Evolutionary conservation across 2,113 vertebrate genomes (phyloP).

Genomic region (Pterocles burchelli): DNA sequence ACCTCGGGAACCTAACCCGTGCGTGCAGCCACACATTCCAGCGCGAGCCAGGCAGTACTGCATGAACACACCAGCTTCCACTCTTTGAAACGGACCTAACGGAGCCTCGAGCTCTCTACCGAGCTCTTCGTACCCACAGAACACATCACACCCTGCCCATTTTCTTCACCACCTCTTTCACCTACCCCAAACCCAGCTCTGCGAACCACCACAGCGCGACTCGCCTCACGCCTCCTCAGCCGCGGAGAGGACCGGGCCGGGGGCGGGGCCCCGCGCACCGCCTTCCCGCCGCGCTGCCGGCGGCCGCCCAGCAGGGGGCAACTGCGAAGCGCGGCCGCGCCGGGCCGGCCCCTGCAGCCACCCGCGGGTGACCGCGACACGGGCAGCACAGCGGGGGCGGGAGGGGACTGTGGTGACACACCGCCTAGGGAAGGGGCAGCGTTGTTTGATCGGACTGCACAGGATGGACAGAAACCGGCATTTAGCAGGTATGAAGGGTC

Average conservation of each 20-base stretch:
- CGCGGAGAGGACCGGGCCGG: too few relatives aligned
- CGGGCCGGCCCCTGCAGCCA: too few relatives aligned
- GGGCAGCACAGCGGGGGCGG: too few relatives aligned
- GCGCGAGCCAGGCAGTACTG: rapidly evolving
- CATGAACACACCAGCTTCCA: neutral
- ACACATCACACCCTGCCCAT: rapidly evolving
- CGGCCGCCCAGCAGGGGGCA: slow-evolving; percentile 59
- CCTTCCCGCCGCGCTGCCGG: neutral
- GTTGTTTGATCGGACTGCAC: neutral
- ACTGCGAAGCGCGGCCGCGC: neutral
- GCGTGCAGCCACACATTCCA: too few relatives aligned
- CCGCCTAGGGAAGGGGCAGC: neutral
- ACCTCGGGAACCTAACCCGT: rapidly evolving
- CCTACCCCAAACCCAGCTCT: too few relatives aligned
- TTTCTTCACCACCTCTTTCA: neutral
- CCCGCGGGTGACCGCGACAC: too few relatives aligned
- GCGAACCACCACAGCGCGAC: too few relatives aligned
- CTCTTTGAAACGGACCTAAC: rapidly evolving
- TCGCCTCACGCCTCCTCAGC: too few relatives aligned
- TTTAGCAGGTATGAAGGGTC: rapidly evolving
- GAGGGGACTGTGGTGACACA: too few relatives aligned
- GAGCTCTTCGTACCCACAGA: neutral
- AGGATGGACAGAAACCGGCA: neutral
- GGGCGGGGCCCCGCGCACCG: neutral
- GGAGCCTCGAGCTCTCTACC: neutral